Base-by-base conservation (phyloP, 2,888 invertebrate genomes). In the Trichopria drosophilae region DNA sequence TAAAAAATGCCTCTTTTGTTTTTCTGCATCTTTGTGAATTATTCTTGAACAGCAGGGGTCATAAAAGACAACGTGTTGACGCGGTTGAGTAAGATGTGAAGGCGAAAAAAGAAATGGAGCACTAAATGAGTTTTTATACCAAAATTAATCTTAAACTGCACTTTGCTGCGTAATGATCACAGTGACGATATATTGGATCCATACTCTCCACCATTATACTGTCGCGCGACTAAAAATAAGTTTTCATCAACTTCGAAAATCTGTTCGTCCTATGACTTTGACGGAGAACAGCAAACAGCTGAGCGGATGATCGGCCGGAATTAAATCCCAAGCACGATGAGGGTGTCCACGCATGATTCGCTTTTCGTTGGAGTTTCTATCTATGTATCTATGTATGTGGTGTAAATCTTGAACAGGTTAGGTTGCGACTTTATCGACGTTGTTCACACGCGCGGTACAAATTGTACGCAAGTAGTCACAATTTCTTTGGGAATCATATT, bases 1-100 rank as follows among this genome's bases (percentile, higher is more conserved):
- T 72, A 75, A 65, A 79, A 79, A 56, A 79, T 71, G 58, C 72
- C 77, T 28, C 71, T 57, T 51, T 65, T 73, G 50, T 63, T 68
- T 53, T 64, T 65, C 55, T 58, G 69, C 74, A 74, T 75, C 51
- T 51, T 65, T 55, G 29, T 31, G 13, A 18, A 7, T n/a, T 22
- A 9, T 18, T 18, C 7, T 7, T 5, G 28, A 13, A 23, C 15
- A 12, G 16, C 37, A 34, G 35, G 36, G 31, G 24, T 39, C 48
- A 58, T 56, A 49, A 57, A 48, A 46, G 46, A 28, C 28, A 41
- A 44, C 19, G 41, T 32, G 18, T 18, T 24, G 46, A 26, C 37
- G 37, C 46, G 22, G 13, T 18, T 20, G 22, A 45, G 35, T 36
- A 47, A 31, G 16, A 15, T 16, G 13, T 26, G 16, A 37, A 50